phyloP scores from a whole-genome alignment of 1,140 invertebrate species.

The Planococcus citri region DNA sequence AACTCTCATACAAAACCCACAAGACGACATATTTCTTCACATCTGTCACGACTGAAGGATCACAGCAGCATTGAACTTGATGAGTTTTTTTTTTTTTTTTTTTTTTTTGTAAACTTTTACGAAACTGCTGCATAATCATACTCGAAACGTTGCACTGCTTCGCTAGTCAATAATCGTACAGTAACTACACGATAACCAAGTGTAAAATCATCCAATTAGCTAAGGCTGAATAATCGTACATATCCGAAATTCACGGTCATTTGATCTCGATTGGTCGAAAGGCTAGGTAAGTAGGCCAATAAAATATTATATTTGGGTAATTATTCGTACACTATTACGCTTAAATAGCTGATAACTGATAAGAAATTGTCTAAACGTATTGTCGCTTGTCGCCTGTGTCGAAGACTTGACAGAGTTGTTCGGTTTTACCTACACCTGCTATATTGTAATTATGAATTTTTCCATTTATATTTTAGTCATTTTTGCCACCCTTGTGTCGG shows the following conservation, averaged over 20 bases:
- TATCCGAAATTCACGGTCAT: constrained; percentile 5
- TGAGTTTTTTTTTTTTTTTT: too few relatives aligned
- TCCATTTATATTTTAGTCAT: not conserved
- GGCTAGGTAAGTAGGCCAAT: not conserved
- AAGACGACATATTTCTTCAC: too few relatives aligned
- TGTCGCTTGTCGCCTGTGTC: too few relatives aligned
- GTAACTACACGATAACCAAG: not conserved
- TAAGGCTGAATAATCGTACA: constrained; percentile 3
- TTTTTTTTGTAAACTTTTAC: too few relatives aligned
- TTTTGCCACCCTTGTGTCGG: not conserved
- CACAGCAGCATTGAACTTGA: too few relatives aligned
- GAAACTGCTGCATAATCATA: too few relatives aligned
- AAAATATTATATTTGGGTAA: not conserved
- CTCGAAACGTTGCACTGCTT: too few relatives aligned
- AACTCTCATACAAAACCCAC: too few relatives aligned
- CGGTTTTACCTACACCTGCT: not conserved
- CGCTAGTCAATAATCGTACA: not conserved
- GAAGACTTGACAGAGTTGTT: too few relatives aligned
- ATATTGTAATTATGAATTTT: not conserved
- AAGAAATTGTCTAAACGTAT: not conserved
- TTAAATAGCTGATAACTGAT: not conserved
- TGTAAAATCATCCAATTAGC: constrained; percentile 14
- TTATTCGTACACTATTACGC: not conserved
- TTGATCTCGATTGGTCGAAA: not conserved
- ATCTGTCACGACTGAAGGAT: too few relatives aligned